Conservation (phyloP, 1,140 invertebrate species). For the Paramacrobiotus metropolitanus region DNA sequence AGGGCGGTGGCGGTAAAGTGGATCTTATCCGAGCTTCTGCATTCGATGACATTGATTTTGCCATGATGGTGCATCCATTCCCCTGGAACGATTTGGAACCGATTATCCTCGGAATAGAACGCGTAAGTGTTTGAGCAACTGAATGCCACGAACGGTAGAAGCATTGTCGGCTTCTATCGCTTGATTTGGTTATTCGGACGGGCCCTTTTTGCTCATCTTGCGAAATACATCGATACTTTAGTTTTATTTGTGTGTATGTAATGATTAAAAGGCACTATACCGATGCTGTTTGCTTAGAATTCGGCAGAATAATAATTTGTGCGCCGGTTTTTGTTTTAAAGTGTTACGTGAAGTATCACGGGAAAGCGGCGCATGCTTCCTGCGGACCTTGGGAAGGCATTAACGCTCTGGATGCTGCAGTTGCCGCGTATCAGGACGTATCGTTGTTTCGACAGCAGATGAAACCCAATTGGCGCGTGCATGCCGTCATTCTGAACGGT, state of each 20-base stretch:
- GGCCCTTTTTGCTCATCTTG: neutral
- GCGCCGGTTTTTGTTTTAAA: no score
- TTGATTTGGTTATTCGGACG: neutral
- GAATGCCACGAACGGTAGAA: no score
- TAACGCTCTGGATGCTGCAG: constrained; percentile 17
- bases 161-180: neutral
- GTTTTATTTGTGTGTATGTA: no score
- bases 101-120: neutral
- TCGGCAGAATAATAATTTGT: no score
- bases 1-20: constrained; percentile 23
- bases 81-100: neutral
- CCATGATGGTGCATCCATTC: constrained; percentile 19
- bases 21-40: constrained; percentile 20
- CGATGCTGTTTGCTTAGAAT: no score
- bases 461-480: constrained; percentile 14
- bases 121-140: neutral
- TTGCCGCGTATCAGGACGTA: constrained; percentile 13
- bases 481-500: constrained; percentile 18
- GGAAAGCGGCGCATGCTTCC: constrained; percentile 16
- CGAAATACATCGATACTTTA: no score
- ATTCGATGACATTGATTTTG: constrained; percentile 21
- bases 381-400: constrained; percentile 16
- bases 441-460: constrained; percentile 15
- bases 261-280: no score
- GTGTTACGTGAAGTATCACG: constrained; percentile 8